Evolutionary conservation across 2,888 invertebrate genomes (phyloP), one percentile per base, ranked within the genome.

Genomic region (Dione juno): DNA sequence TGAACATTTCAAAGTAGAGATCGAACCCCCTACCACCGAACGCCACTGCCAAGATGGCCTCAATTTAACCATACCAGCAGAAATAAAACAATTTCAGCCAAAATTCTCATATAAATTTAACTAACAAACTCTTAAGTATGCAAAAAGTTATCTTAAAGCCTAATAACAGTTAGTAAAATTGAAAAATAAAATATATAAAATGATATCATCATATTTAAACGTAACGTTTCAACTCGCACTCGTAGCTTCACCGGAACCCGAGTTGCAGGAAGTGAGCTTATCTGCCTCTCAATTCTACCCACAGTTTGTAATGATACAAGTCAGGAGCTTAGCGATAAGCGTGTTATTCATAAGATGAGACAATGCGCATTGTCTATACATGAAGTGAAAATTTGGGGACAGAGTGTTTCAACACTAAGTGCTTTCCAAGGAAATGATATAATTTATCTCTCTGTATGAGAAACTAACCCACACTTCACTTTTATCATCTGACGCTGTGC

Each of bases 241-340:
- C 72, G 74, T 67, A 68, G 76, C 75, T 66, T 70, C 73, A 67
- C 75, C 79, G 80, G 80, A 80, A 77, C 79, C 71, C 67, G 75
- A 69, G 77, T 73, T 75, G 74, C 78, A 80, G 81, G 78, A 79
- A 77, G 79, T 75, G 72, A 67, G 78, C 81, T 81, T 82, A 82
- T 82, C 82, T 81, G 76, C 73, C 77, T 76, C 78, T 76, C 78
- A 66, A 66, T 73, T 65, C 65, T 57, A 65, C 61, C 72, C 67
- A 14, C 67, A 61, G 21, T 53, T 40, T 43, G 37, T 57, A 16
- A 16, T 66, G 65, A 61, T 57, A 16, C 16, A 61, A 70, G 54
- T 19, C 1, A 52, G 14, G 48, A 21, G 48, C 50, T n/a, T 43
- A 19, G 21, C 6, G 13, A 43, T 53, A 19, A 21, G 2, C 1